A percentile compares a stretch with the other conserved stretches of the same genome.
Conservation (phyloP, 2,888 invertebrate genomes). For the Galerucella pusilla region DNA sequence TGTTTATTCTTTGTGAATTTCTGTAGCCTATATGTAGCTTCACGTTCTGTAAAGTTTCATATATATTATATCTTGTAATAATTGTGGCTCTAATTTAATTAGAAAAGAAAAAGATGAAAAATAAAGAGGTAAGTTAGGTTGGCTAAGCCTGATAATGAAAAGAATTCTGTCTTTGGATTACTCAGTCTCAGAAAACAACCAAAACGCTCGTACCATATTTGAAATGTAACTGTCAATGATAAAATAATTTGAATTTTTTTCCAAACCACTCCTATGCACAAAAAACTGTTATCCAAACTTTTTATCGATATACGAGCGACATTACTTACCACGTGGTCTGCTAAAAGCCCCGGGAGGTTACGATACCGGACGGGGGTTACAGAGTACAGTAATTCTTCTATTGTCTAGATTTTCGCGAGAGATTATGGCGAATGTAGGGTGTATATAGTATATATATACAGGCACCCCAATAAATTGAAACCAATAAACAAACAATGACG, state of each 20-base stretch:
- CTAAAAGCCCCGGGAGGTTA: conserved; percentile 39
- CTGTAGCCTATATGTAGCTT: too few relatives aligned
- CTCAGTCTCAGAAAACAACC: too few relatives aligned
- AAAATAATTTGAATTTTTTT: neutral
- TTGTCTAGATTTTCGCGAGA: conserved; percentile 49
- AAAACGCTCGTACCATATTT: too few relatives aligned
- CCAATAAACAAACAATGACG: conserved; percentile 32
- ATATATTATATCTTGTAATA: too few relatives aligned
- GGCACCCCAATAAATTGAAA: conserved; percentile 27
- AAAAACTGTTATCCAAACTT: conserved; percentile 35
- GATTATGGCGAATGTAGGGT: conserved; percentile 45
- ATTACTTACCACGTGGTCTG: conserved; percentile 39
- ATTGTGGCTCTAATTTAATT: too few relatives aligned
- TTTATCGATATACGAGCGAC: conserved; percentile 35
- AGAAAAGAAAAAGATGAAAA: too few relatives aligned
- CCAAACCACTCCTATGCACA: neutral
- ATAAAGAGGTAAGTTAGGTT: too few relatives aligned
- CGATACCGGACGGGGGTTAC: conserved; percentile 37
- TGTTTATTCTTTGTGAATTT: too few relatives aligned
- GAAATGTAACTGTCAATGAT: too few relatives aligned
- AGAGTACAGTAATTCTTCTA: conserved; percentile 48
- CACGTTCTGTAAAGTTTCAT: too few relatives aligned
- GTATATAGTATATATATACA: conserved; percentile 24
- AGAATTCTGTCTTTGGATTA: too few relatives aligned
- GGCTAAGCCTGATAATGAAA: too few relatives aligned